Base-by-base conservation (phyloP, 2,113 vertebrate genomes). In the Trogon surrucura region DNA sequence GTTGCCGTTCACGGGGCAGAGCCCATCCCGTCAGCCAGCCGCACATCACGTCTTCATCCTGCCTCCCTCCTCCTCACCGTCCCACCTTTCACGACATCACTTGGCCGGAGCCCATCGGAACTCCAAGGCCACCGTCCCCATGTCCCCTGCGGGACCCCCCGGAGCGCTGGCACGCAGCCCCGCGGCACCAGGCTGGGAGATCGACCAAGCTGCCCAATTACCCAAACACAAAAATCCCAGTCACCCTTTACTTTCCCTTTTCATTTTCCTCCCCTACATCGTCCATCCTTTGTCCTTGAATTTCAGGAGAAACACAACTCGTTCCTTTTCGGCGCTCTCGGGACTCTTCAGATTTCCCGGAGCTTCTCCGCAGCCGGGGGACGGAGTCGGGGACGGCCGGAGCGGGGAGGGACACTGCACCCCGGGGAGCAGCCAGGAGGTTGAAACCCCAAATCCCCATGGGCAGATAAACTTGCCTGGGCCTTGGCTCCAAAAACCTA, bases 61-160 rank as follows among this genome's bases (percentile, higher is more conserved):
- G 6, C 3, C 0, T 6, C 48, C 34, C 44, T 90, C 69, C 27
- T 88, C 90, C 38, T 74, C 44, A 4, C 26, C 17, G 1, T 18
- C 66, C 11, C 69, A 7, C 54, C 19, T 48, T n/a, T 36, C 38
- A 3, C 25, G 80, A 10, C 38, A 1, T 3, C 25, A 0, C 38
- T 30, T 22, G 53, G 54, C 14, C 8, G 1, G n/a, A 47, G 66
- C 36, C 10, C 4, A 26, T 20, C 41, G 5, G 11, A 25, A 12
- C 38, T 18, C 67, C 16, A 4, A 0, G 60, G 86, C 4, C 8
- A 1, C 48, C 56, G 7, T 41, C 22, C 82, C 62, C 47, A 34
- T 2, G 22, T 3, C 2, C 16, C n/a, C 16, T 0, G 0, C 3
- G 2, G 29, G 41, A 57, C 22, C 13, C 3, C 10, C 21, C 13